Evolutionary conservation across 2,113 vertebrate species (phyloP).

Genomic region (Aphelocoma coerulescens): DNA sequence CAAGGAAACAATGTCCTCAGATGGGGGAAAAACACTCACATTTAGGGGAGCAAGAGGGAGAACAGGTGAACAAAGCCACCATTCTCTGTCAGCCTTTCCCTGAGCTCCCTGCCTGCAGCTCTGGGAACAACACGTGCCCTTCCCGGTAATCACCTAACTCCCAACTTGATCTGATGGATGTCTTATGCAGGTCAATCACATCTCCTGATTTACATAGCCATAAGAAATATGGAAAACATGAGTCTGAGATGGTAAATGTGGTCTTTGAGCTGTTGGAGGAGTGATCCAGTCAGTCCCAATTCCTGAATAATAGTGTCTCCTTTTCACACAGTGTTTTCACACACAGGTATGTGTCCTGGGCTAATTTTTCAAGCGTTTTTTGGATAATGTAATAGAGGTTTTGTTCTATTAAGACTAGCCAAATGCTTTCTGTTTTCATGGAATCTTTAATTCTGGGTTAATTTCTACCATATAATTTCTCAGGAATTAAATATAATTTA

Average conservation of each 20-base stretch:
- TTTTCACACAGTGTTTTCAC: background rate
- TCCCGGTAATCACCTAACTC: background rate
- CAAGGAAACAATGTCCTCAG: background rate
- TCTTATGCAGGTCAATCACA: background rate
- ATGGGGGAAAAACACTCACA: fast-evolving
- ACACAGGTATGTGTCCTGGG: background rate
- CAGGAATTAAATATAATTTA: constrained; percentile 30
- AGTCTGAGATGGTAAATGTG: background rate
- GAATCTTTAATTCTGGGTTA: constrained; percentile 22
- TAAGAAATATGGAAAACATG: background rate
- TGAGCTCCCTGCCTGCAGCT: background rate
- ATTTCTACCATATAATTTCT: constrained; percentile 17
- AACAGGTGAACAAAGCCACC: fast-evolving
- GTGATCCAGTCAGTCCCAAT: background rate
- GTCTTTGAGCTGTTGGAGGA: background rate
- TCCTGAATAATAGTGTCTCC: background rate
- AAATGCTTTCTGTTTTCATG: background rate
- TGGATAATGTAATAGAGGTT: background rate
- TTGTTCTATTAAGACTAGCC: background rate
- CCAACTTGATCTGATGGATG: background rate
- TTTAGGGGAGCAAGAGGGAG: background rate
- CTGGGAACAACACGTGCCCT: background rate
- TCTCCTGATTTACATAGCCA: background rate
- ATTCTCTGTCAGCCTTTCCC: background rate
- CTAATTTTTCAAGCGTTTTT: background rate